Conservation (phyloP, 2,113 vertebrate species). For the Mungos mungo region DNA sequence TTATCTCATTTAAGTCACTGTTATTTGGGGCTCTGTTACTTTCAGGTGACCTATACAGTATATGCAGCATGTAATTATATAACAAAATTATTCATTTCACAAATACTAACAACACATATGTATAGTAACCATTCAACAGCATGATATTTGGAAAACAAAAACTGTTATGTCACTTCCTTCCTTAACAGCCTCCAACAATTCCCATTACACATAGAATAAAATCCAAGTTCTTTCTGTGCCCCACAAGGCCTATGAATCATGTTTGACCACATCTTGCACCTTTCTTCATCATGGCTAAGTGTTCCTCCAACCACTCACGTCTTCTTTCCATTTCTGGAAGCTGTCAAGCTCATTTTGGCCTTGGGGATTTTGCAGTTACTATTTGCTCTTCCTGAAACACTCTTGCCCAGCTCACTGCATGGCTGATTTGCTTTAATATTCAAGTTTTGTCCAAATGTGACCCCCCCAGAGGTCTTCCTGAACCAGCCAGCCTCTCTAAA, state of each 20-base stretch:
- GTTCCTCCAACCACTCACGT: background rate
- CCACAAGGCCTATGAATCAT: background rate
- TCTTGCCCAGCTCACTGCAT: background rate
- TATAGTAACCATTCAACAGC: background rate
- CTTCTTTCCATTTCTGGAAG: background rate
- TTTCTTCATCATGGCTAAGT: background rate
- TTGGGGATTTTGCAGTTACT: background rate
- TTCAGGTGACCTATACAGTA: background rate
- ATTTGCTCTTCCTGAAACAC: constrained; percentile 17
- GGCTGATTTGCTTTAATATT: background rate
- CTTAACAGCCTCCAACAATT: background rate
- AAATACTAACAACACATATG: background rate
- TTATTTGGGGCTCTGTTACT: background rate
- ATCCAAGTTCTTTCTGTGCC: background rate
- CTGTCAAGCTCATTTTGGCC: background rate
- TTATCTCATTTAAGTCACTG: background rate
- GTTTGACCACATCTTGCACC: background rate
- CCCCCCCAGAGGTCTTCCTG: background rate
- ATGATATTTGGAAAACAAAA: constrained; percentile 11
- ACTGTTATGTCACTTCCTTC: background rate
- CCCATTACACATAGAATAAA: background rate
- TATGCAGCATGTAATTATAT: background rate
- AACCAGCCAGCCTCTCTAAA: background rate
- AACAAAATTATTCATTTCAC: background rate
- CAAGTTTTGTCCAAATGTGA: background rate